phyloP scores from a whole-genome alignment of 2,797 vertebrate species.

The Muscicapa striata region DNA sequence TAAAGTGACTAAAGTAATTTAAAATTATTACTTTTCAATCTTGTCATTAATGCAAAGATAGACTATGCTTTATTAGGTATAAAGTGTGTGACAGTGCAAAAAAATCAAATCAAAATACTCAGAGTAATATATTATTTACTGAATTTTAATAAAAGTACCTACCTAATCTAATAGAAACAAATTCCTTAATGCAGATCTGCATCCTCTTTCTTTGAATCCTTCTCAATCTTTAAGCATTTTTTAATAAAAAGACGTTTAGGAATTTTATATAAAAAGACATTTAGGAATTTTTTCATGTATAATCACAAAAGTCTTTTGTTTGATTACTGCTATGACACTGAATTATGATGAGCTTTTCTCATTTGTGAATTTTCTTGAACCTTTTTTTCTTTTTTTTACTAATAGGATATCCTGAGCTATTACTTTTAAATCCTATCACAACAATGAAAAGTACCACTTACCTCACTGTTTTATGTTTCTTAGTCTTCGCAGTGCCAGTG shows the following conservation, averaged over 20 bases:
- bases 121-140: background rate
- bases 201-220: background rate
- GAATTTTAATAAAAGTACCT: background rate
- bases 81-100: background rate
- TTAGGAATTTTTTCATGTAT: background rate
- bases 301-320: background rate
- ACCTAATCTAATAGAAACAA: background rate
- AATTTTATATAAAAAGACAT: background rate
- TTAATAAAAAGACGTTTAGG: background rate
- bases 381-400: background rate
- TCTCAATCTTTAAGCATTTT: background rate
- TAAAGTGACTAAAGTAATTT: background rate
- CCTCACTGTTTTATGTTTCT: background rate
- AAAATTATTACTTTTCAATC: background rate
- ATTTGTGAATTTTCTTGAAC: background rate
- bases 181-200: background rate
- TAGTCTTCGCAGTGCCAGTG: background rate
- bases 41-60: background rate
- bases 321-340: background rate
- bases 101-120: background rate
- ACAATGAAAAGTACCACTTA: background rate
- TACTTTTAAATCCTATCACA: background rate
- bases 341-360: background rate
- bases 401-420: background rate
- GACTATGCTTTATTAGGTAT: background rate